Base-by-base conservation (phyloP, 1,140 invertebrate species). In the Cylas formicarius region DNA sequence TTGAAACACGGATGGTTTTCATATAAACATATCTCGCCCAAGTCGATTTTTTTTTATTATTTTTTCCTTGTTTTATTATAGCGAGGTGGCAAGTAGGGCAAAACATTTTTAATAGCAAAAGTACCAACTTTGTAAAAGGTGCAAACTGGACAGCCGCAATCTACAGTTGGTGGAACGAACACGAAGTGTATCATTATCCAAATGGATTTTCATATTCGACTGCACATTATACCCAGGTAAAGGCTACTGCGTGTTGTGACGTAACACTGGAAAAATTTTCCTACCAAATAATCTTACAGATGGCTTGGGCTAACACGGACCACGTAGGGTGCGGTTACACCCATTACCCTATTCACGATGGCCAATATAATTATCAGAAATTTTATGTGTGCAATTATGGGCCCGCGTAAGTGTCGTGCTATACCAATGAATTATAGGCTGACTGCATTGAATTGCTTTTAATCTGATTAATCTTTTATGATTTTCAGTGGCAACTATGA, bases 371-470 rank as follows among this genome's bases (percentile, higher is more conserved):
- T 10, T 53, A 46, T 21, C 36, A 47, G 9, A 50, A 56, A 26
- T 22, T 58, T 8, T 53, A 53, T 34, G 51, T 56, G 23, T 56
- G 56, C 32, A 57, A 57, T 37, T 58, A 58, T 31, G 56, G 53
- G 27, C 56, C 56, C 22, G 53, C 33, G 56, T 57, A 53, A 54
- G 47, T 45, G 38, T 33, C 19, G 9, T 26, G 9, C 9, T 26
- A 26, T 26, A 26, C 13, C n/a, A n/a, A n/a, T n/a, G n/a, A n/a
- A n/a, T n/a, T n/a, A n/a, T n/a, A n/a, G n/a, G n/a, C n/a, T n/a
- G n/a, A n/a, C n/a, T n/a, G n/a, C n/a, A n/a, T 26, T 26, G 9
- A 9, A 26, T 26, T 9, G 13, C 24, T 26, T 26, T 26, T 26
- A 26, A 26, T 26, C 13, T 26, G 24, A 26, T 8, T 26, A 18